These are phyloP conservation scores for Heterotis niloticus DNA, from an alignment of 2,113 vertebrate species.

Conservation along the genomic window DNA sequence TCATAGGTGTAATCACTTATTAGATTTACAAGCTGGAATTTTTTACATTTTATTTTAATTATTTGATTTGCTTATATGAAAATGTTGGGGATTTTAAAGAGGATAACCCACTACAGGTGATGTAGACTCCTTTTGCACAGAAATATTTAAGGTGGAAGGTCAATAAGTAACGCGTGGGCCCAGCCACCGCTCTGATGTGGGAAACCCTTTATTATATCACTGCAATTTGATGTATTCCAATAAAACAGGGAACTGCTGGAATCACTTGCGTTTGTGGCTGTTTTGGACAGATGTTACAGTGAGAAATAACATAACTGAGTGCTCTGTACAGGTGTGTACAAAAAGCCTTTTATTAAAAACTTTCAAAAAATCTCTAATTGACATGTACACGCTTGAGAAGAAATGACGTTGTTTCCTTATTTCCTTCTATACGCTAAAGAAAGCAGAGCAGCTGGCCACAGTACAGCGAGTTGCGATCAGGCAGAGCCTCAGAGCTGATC, in stretches of 20 bases:
- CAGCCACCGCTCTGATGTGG: conserved; percentile 77
- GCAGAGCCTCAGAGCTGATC: too few relatives aligned
- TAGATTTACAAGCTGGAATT: conserved; percentile 67
- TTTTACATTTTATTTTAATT: conserved; percentile 60
- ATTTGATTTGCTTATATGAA: conserved; percentile 65
- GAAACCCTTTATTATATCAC: conserved; percentile 85
- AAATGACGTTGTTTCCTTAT: conserved; percentile 25
- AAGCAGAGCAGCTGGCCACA: neutral
- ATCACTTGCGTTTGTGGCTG: neutral
- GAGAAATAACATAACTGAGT: neutral
- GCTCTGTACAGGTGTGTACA: neutral
- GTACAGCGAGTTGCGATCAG: too few relatives aligned
- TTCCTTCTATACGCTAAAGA: neutral
- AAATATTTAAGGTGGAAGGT: conserved; percentile 77
- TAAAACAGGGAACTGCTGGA: conserved; percentile 91
- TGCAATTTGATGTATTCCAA: conserved; percentile 94
- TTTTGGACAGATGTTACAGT: neutral
- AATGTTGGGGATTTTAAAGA: conserved; percentile 80
- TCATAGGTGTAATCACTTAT: conserved; percentile 89
- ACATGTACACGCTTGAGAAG: conserved; percentile 47
- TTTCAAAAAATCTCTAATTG: conserved; percentile 13
- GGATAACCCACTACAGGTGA: conserved; percentile 82
- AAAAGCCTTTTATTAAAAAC: neutral
- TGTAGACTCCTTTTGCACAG: conserved; percentile 80
- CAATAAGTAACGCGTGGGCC: conserved; percentile 76